phyloP scores from a whole-genome alignment of 2,888 invertebrate genomes.

The Ornithoptera alexandrae region DNA sequence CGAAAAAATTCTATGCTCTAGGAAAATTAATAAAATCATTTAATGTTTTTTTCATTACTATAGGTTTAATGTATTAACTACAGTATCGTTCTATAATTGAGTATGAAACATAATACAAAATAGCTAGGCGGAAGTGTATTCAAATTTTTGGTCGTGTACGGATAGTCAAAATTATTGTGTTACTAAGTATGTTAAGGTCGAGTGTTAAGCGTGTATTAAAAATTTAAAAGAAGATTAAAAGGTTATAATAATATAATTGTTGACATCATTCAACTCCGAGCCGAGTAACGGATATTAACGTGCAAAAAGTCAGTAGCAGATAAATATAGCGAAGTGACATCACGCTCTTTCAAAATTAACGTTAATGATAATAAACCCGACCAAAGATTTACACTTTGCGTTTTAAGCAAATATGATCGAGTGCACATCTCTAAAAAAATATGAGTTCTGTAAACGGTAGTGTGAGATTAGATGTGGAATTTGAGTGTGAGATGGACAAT shows the following conservation, averaged over 20 bases:
- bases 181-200: neutral
- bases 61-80: too few relatives aligned
- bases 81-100: too few relatives aligned
- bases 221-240: conserved; percentile 38
- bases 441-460: conserved; percentile 44
- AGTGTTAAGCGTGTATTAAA: neutral
- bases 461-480: conserved; percentile 60
- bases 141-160: too few relatives aligned
- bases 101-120: too few relatives aligned
- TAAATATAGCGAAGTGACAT: conserved; percentile 41
- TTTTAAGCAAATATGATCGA: conserved; percentile 15
- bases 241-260: conserved; percentile 4
- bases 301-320: conserved; percentile 31
- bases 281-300: conserved; percentile 10
- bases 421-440: conserved; percentile 3
- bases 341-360: conserved; percentile 41
- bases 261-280: conserved; percentile 1
- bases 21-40: too few relatives aligned
- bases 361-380: conserved; percentile 29
- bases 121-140: too few relatives aligned
- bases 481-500: conserved; percentile 58
- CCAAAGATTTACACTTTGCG: neutral
- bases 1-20: too few relatives aligned
- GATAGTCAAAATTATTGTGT: neutral
- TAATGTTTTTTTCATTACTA: too few relatives aligned